Evolutionary conservation across 2,113 vertebrate species (phyloP), one percentile per base, ranked within the genome.

Genomic region (Chinchilla lanigera): DNA sequence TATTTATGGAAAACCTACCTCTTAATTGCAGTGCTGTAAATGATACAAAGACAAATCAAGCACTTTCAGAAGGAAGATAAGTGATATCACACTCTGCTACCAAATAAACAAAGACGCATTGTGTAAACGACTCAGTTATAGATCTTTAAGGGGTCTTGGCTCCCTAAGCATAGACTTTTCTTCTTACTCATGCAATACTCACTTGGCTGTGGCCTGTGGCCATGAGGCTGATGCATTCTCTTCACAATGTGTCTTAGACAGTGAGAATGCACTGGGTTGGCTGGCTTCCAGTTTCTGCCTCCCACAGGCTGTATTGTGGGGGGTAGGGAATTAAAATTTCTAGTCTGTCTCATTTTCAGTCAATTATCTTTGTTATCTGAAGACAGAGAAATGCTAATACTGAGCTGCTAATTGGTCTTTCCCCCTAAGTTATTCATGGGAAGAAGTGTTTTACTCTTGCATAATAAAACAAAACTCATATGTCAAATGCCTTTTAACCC

Each of bases 401-500:
- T 47, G 13, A 86, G 35, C 33, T 88, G 58, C 20, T 92, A 87
- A 95, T 61, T 95, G 71, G 41, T 65, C 60, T 96, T 58, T 78
- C 86, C 54, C 26, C 35, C 90, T 58, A 65, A 47, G 85, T 81
- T 89, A 91, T 95, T 91, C 83, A 85, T 87, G 95, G 61, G 52
- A 96, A 97, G 78, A 75, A 97, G 96, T 67, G 38, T 86, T 91
- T 35, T 78, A 12, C 14, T 78, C 47, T 92, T 93, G 93, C 86
- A 80, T 73, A 89, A 80, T 92, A 56, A 96, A 91, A 83, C 56
- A 86, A 93, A 85, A 47, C 24, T 89, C 61, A 38, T 69, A 77
- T 89, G 78, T 96, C 52, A 96, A 87, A 84, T 91, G 24, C 13
- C 92, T 96, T 86, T 41, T 47, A 92, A 75, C 54, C 5, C 58